These are phyloP conservation scores for Vireo griseus DNA, from an alignment of 2,797 vertebrate species.

Conservation along the genomic window DNA sequence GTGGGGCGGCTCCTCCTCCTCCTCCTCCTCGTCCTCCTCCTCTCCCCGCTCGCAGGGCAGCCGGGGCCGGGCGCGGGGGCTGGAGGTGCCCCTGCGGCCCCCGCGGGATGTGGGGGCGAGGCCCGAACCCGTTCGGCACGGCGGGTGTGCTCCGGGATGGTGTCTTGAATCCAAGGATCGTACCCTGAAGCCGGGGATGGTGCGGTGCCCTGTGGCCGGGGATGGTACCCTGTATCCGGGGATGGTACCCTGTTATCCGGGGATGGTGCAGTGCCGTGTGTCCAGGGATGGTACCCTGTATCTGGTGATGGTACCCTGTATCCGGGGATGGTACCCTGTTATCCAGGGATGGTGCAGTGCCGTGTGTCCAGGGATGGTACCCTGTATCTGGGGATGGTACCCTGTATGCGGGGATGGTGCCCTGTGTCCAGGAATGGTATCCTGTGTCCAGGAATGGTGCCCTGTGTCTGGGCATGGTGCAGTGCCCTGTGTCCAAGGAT, in stretches of 20 bases:
- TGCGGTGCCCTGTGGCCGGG: accelerated
- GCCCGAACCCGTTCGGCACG: background rate
- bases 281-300: no score
- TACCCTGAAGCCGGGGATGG: no score
- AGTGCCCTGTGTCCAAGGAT: no score
- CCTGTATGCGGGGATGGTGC: accelerated
- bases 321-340: no score
- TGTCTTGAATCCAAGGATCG: background rate
- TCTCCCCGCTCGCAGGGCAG: background rate
- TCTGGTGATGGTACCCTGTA: no score
- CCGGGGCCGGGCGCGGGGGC: background rate
- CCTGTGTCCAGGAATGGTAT: accelerated
- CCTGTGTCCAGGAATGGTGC: no score
- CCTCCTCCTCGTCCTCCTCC: background rate
- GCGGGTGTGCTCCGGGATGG: background rate
- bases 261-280: no score
- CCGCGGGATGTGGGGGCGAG: background rate
- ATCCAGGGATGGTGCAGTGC: background rate
- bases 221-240: no score
- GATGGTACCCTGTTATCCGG: background rate
- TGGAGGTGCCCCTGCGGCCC: background rate
- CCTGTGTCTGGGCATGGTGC: no score
- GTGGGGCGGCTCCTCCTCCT: background rate
- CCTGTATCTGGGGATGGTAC: background rate
- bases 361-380: background rate